phyloP scores from a whole-genome alignment of 1,140 invertebrate genomes.

The Drosophila ercepeae region DNA sequence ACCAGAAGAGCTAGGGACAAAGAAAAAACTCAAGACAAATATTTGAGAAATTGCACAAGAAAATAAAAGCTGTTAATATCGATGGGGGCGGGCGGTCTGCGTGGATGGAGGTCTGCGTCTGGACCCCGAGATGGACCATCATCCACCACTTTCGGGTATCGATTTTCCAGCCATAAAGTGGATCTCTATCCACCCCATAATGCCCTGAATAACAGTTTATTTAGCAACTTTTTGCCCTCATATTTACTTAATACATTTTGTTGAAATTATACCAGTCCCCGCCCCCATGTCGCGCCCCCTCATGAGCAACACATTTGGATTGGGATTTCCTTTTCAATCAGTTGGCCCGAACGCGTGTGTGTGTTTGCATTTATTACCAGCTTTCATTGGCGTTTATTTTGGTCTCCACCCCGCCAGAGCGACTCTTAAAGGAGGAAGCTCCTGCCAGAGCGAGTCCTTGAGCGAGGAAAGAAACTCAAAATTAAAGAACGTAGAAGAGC shows the following conservation, averaged over 20 bases:
- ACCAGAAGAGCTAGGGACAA: slow-evolving; percentile 10
- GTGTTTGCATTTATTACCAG: slow-evolving; percentile 73
- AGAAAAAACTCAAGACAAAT: slow-evolving; percentile 59
- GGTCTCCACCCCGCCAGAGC: slow-evolving; percentile 24
- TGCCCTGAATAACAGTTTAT: slow-evolving; percentile 67
- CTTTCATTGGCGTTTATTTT: slow-evolving; percentile 80
- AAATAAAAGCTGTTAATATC: slow-evolving; percentile 69
- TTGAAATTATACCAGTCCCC: slow-evolving; percentile 68
- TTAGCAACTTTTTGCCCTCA: slow-evolving; percentile 61
- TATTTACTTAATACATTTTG: slow-evolving; percentile 82
- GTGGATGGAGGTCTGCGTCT: not conserved
- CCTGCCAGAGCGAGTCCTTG: too few relatives aligned
- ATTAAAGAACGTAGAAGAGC: slow-evolving; percentile 34
- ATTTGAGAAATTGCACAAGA: slow-evolving; percentile 76
- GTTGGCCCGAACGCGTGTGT: slow-evolving; percentile 29
- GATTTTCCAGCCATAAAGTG: slow-evolving; percentile 48
- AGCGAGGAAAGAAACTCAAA: slow-evolving; percentile 23
- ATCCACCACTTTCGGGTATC: slow-evolving; percentile 49
- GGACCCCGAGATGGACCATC: slow-evolving; percentile 22
- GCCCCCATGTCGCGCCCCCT: slow-evolving; percentile 41
- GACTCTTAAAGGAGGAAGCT: slow-evolving; percentile 20
- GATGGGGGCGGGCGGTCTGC: slow-evolving; percentile 4
- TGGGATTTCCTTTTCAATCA: slow-evolving; percentile 64
- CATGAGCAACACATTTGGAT: slow-evolving; percentile 70
- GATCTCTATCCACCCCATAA: not conserved